Percentiles rank a stretch among this genome's conserved stretches.
Conservation (phyloP, 2,113 vertebrate species). For the Leucosticte australis region DNA sequence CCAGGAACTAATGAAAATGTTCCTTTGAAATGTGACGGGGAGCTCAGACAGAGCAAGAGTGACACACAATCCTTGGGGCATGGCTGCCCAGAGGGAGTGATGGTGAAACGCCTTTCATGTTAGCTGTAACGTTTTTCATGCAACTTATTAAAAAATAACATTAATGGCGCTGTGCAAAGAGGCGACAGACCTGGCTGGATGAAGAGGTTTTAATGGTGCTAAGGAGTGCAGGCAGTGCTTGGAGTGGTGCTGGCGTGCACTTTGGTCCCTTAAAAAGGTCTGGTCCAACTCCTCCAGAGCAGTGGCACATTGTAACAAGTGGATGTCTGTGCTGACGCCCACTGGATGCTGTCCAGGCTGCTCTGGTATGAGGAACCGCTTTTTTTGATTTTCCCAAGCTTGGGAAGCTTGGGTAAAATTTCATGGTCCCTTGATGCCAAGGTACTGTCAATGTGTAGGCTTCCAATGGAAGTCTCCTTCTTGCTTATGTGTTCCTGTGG, state of each 20-base stretch:
- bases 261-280: not conserved
- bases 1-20: conserved; percentile 42
- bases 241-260: not conserved
- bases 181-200: not conserved
- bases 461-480: not conserved
- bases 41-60: not conserved
- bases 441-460: not conserved
- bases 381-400: not conserved
- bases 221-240: accelerated
- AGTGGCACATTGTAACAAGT: accelerated
- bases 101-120: not conserved
- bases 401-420: not conserved
- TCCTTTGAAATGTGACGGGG: not conserved
- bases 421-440: not conserved
- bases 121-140: not conserved
- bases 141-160: conserved; percentile 3
- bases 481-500: not conserved
- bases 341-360: not conserved
- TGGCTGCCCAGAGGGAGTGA: not conserved
- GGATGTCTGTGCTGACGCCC: not conserved
- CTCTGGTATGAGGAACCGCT: not conserved
- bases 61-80: not conserved
- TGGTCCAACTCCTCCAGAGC: not conserved
- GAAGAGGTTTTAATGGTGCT: not conserved
- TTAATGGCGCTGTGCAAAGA: not conserved